Percentiles rank a stretch among this genome's conserved stretches.
Evolutionary conservation across 2,888 invertebrate genomes (phyloP).

Genomic region (Andrena chrysosceles): DNA sequence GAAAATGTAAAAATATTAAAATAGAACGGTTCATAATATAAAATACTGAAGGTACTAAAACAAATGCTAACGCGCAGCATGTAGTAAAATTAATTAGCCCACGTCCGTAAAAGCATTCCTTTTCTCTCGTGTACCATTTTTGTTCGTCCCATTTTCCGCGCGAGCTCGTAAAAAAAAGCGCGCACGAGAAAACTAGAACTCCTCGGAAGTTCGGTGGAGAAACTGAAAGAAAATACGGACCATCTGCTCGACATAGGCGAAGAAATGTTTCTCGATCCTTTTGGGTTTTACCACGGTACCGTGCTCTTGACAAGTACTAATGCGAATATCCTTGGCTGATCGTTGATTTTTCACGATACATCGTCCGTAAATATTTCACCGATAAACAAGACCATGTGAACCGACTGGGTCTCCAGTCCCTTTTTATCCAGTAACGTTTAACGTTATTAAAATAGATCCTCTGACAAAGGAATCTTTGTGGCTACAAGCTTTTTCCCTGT

Average conservation of each 20-base stretch:
- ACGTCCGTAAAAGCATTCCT: neutral
- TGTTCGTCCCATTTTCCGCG: neutral
- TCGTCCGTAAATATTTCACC: conserved; percentile 27
- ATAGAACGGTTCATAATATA: neutral
- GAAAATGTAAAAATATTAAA: too few species aligned
- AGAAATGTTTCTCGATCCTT: conserved; percentile 53
- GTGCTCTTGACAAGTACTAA: conserved; percentile 65
- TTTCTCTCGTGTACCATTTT: neutral
- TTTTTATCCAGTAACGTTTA: neutral
- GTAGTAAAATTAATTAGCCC: conserved; percentile 38
- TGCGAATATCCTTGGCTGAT: conserved; percentile 50
- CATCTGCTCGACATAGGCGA: conserved; percentile 52
- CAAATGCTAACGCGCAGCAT: neutral
- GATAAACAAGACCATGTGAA: neutral
- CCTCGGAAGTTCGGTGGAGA: conserved; percentile 33
- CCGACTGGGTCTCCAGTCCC: neutral
- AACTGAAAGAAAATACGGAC: conserved; percentile 55
- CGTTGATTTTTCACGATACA: conserved; percentile 23
- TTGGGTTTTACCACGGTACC: conserved; percentile 32
- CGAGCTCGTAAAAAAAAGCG: neutral
- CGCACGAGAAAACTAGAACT: conserved; percentile 5
- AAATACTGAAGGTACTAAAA: neutral
- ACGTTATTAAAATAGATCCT: neutral
- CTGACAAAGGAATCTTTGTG: conserved; percentile 2
- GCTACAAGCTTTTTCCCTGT: neutral